Conservation (phyloP, 2,888 invertebrate species). For the Ctena decussata region DNA sequence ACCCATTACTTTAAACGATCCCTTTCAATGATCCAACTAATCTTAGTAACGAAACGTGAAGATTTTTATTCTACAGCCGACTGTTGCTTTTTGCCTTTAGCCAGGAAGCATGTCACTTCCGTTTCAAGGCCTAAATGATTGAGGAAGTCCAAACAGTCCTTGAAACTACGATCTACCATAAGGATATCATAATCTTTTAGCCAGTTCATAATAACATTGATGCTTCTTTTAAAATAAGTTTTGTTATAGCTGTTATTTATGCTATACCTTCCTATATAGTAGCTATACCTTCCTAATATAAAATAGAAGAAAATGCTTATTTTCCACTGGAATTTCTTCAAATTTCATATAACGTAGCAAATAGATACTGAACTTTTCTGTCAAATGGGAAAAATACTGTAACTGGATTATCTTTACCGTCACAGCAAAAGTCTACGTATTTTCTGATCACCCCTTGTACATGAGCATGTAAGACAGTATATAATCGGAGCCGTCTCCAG, state of each 20-base stretch:
- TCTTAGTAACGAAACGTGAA: slow-evolving; percentile 33
- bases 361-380: no score
- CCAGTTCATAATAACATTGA: slow-evolving; percentile 17
- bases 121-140: background rate
- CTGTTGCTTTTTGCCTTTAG: slow-evolving; percentile 32
- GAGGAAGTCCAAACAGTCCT: slow-evolving; percentile 24
- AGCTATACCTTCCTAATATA: no score
- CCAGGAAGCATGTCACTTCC: slow-evolving; percentile 22
- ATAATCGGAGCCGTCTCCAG: no score
- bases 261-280: no score
- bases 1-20: background rate
- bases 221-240: slow-evolving; percentile 12
- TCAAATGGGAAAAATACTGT: no score
- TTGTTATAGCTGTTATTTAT: slow-evolving; percentile 4
- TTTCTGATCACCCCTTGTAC: no score
- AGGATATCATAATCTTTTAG: slow-evolving; percentile 17
- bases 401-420: no score
- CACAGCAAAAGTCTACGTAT: no score
- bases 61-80: slow-evolving; percentile 20
- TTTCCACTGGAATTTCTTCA: no score
- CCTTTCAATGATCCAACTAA: slow-evolving; percentile 21
- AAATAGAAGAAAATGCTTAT: no score
- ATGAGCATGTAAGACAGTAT: no score
- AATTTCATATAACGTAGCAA: no score
- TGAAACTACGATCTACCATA: slow-evolving; percentile 32